phyloP scores from a whole-genome alignment of 2,113 vertebrate genomes.

The Erpornis zantholeuca region DNA sequence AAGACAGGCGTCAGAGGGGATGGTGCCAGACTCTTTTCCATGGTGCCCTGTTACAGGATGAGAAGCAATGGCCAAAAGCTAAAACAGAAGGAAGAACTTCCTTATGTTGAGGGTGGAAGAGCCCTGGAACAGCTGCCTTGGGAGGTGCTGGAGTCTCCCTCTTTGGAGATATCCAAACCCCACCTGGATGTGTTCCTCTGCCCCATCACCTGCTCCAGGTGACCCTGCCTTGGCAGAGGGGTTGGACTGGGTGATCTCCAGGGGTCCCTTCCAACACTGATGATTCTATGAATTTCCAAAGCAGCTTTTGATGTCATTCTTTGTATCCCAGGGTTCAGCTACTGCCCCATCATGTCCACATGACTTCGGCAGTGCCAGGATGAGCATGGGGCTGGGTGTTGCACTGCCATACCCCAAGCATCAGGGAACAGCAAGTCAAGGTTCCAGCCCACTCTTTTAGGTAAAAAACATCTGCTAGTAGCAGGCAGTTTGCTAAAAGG shows the following conservation, averaged over 20 bases:
- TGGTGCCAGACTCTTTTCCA: background rate
- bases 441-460: background rate
- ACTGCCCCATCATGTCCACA: accelerated
- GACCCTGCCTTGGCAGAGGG: background rate
- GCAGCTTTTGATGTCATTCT: too few species aligned
- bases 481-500: background rate
- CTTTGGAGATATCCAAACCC: background rate
- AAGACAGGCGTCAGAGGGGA: background rate
- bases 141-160: background rate
- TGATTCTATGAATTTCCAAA: background rate
- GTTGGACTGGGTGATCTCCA: background rate
- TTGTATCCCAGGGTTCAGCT: background rate
- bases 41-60: background rate
- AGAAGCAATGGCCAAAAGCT: background rate
- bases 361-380: background rate
- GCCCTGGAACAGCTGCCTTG: background rate
- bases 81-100: background rate
- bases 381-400: background rate
- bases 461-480: background rate
- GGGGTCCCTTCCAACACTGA: background rate
- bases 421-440: background rate
- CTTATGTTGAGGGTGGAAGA: background rate
- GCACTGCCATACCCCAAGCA: background rate
- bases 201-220: background rate
- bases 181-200: background rate